Percentiles rank a stretch among this genome's conserved stretches.
These are phyloP conservation scores for Pteria penguin DNA, from an alignment of 2,888 invertebrate species.

Conservation along the genomic window DNA sequence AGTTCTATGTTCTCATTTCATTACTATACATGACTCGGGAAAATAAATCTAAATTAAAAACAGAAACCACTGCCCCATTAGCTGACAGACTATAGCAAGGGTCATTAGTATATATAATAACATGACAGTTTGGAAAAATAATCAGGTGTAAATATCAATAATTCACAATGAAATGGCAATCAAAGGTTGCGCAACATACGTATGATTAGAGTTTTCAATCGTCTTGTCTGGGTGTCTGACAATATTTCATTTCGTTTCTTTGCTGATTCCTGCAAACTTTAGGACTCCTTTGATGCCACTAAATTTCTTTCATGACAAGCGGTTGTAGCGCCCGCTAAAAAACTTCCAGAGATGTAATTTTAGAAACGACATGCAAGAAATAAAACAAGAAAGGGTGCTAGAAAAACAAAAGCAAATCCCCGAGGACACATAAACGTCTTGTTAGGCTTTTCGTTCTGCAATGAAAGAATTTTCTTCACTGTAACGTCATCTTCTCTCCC, in stretches of 20 bases:
- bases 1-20: too few relatives aligned
- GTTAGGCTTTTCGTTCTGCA: conserved; percentile 22
- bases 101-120: neutral
- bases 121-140: neutral
- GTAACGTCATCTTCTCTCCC: conserved; percentile 28
- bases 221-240: neutral
- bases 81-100: too few relatives aligned
- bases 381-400: conserved; percentile 25
- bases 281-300: conserved; percentile 4
- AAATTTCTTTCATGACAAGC: conserved; percentile 4
- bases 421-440: conserved; percentile 26
- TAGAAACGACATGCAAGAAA: conserved; percentile 13
- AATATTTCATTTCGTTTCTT: neutral
- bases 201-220: neutral
- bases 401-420: conserved; percentile 20
- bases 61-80: too few relatives aligned
- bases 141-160: neutral
- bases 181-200: neutral
- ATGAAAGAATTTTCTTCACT: conserved; percentile 31
- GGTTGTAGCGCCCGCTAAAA: neutral
- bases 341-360: neutral
- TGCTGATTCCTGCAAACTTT: conserved; percentile 1
- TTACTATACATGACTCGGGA: too few relatives aligned
- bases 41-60: too few relatives aligned
- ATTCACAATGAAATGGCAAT: neutral